Percentiles rank a stretch among this genome's conserved stretches.
Conservation (phyloP, 2,797 vertebrate genomes). For the Phoxinus dragarum region DNA sequence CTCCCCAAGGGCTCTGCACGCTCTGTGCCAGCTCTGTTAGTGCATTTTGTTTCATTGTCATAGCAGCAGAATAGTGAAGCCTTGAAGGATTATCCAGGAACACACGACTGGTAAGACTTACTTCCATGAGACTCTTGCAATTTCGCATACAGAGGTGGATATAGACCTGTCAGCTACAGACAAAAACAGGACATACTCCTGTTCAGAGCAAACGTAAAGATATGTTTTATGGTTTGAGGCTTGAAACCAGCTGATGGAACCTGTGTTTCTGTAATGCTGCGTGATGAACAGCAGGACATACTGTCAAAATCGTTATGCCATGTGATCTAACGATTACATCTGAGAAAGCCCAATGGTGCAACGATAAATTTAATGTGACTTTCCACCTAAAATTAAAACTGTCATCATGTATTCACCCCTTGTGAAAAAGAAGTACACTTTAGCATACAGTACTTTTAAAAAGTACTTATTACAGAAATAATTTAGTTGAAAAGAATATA, state of each 20-base stretch:
- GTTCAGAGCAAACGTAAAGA: slow-evolving; percentile 10
- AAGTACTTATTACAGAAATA: background rate
- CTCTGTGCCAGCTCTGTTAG: slow-evolving; percentile 49
- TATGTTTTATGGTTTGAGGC: background rate
- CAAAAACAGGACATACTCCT: slow-evolving; percentile 28
- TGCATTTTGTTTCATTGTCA: slow-evolving; percentile 56
- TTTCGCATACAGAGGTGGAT: slow-evolving; percentile 42
- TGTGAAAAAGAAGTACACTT: background rate
- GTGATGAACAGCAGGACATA: background rate
- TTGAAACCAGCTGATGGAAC: background rate
- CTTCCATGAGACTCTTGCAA: slow-evolving; percentile 36
- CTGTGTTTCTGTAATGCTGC: background rate
- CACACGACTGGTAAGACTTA: slow-evolving; percentile 47
- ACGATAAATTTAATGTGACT: background rate
- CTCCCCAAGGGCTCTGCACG: slow-evolving; percentile 54
- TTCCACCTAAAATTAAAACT: background rate
- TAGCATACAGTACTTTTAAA: background rate
- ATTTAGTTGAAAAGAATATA: too few relatives aligned
- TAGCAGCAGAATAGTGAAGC: slow-evolving; percentile 41
- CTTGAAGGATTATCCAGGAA: slow-evolving; percentile 47
- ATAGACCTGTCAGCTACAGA: slow-evolving; percentile 25
- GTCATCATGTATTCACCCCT: background rate
- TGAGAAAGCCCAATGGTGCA: background rate
- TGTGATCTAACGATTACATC: background rate
- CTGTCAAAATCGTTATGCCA: background rate